These are phyloP conservation scores for Euwallacea fornicatus DNA, from an alignment of 1,140 invertebrate genomes.

Conservation along the genomic window DNA sequence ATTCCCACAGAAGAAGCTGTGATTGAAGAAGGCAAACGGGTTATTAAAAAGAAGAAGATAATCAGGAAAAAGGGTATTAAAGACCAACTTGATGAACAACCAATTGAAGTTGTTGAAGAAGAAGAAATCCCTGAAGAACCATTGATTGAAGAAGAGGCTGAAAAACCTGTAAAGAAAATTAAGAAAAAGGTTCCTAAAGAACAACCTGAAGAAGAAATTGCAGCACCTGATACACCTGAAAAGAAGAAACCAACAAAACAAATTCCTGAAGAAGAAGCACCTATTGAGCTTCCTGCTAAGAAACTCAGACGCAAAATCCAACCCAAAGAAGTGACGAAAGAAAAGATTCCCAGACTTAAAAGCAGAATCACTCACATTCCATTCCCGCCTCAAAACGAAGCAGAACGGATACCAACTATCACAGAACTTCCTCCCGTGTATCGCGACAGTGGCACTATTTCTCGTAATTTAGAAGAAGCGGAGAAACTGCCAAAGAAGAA, in stretches of 20 bases:
- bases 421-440: background rate
- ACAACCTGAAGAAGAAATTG: conserved; percentile 31
- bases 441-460: conserved; percentile 65
- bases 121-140: conserved; percentile 20
- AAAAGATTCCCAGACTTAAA: conserved; percentile 66
- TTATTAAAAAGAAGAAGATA: conserved; percentile 19
- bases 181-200: conserved; percentile 40
- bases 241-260: conserved; percentile 36
- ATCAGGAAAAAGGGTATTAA: conserved; percentile 9
- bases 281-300: conserved; percentile 50
- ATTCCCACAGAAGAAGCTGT: conserved; percentile 21
- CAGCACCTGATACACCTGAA: conserved; percentile 24
- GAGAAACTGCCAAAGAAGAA: conserved; percentile 62
- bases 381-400: conserved; percentile 58
- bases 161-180: conserved; percentile 36
- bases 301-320: conserved; percentile 54
- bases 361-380: conserved; percentile 63
- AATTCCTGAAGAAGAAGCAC: conserved; percentile 53
- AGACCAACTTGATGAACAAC: conserved; percentile 5
- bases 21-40: conserved; percentile 1
- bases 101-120: conserved; percentile 42
- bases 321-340: conserved; percentile 57
- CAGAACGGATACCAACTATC: background rate
- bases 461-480: conserved; percentile 71
- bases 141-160: conserved; percentile 37